Evolutionary conservation across 64 coral and sea anemone genomes (phyloP), one percentile per base, ranked within the genome.

Genomic region (Stichodactyla helianthus): DNA sequence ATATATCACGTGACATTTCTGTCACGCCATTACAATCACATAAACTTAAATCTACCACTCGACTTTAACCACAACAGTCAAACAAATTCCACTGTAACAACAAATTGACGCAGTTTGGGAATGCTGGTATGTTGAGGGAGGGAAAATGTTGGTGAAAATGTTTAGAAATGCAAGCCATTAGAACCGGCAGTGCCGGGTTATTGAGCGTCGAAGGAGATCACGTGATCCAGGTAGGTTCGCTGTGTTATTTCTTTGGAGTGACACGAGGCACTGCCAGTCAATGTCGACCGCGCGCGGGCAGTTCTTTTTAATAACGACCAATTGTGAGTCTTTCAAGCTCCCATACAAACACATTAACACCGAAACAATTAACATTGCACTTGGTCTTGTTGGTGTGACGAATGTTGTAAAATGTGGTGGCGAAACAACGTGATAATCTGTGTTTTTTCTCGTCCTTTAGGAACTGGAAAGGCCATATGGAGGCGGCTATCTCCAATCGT

Each of bases 261-360:
- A 84, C 83, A 84, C 83, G 83, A 84, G 83, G 83, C 83, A 35
- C 59, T 84, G 83, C 83, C 83, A 84, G 83, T 84, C 83, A 84
- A 84, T 84, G 83, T 84, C 83, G 83, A 63, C 92, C 86, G 86
- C 94, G 92, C 94, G 91, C 94, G 92, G 93, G 89, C 93, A 92
- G 91, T 92, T 99, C 93, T 95, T 99, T 95, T 99, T 95, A 91
- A 99, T 99, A 95, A 94, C 87, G 91, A 99, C 93, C 93, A 99
- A 99, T 99, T 99, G 97, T 99, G 85, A 92, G 89, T 93, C 92
- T 97, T 93, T 93, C 91, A 93, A 93, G 85, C 91, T 93, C 88
- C 88, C 95, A 93, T 91, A 97, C 92, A 93, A 93, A 93, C 91
- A 97, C 92, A 93, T 93, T 93, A 93, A 93, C 91, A 91, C 86